Base-by-base conservation (phyloP, 2,113 vertebrate genomes). In the Octodon degus region DNA sequence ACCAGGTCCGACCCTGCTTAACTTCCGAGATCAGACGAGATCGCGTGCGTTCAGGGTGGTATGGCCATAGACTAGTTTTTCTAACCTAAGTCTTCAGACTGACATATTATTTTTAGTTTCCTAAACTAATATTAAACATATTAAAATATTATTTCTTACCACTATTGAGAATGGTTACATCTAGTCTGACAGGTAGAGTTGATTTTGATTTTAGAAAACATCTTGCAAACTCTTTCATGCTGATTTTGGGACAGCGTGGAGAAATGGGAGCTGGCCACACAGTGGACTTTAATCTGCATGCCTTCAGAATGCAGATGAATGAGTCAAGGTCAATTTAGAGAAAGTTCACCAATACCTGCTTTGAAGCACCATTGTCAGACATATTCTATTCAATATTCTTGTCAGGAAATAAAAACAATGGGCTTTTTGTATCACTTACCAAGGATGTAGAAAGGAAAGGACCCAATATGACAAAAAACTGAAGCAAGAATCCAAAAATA, bases 351-450 rank as follows among this genome's bases (percentile, higher is more conserved):
- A 67, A 58, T 22, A 30, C 37, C 58, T 91, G 7, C 22, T 83
- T 50, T 90, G 34, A 93, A 83, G 60, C 60, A 68, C 5, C 53
- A 27, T 40, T 37, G 53, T 60, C 58, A 87, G 32, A 76, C 58
- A 40, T 32, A 34, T 34, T 89, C 27, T 85, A 47, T 24, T 81
- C 81, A n/a, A 30, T 83, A 14, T 43, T 90, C 81, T 90, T 22
- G 62, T 86, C 74, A 60, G 37, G 74, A 62, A 82, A 82, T 81
- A 77, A 91, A 96, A 96, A 34, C 8, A 86, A 5, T 6, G 22
- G 17, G 16, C 12, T 79, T 27, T 92, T 76, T 2, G 19, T 65
- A 47, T 76, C 63, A 32, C 47, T 81, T 90, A n/a, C 30, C 30
- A 40, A 47, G 37, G 30, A 32, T 40, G 53, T 40, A 72, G 89